Evolutionary conservation across 2,797 vertebrate species (phyloP), one percentile per base, ranked within the genome.

Genomic region (Anguilla marmorata): DNA sequence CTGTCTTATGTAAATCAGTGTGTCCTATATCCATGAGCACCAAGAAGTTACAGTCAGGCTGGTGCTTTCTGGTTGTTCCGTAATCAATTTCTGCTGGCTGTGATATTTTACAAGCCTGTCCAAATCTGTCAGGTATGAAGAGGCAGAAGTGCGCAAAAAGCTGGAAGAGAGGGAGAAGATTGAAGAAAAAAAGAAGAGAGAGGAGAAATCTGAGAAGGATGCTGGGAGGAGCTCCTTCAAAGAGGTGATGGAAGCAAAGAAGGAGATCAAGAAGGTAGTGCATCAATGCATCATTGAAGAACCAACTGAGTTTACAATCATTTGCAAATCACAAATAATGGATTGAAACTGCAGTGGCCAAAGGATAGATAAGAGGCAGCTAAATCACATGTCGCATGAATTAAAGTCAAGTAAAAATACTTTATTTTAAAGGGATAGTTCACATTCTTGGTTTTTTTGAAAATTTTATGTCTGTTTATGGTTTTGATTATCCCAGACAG

Each of bases 121-220:
- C 45, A n/a, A 5, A 86, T 72, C 11, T 50, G 88, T 90, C 89
- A 99, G 99, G 94, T 99, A 99, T 16, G 99, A 99, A 92, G 99
- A 99, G 94, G 96, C 97, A 48, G 98, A 99, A 94, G 98, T 99
- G 90, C 95, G 98, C 30, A 99, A 98, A 92, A 97, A 96, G 89
- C 97, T 99, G 56, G 99, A 99, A 93, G 98, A 99, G 92, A 97
- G 95, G 89, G 98, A 99, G 87, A 96, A 94, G 89, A 95, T 94
- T 90, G 97, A 99, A 91, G 97, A 98, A 88, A 97, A 94, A 89
- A 96, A 95, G 91, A 97, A 94, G 92, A 97, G 89, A 86, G 96
- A 97, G 89, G 97, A 97, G 89, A 93, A 94, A 8, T 93, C 83
- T 58, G 95, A 95, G 86, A 97, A 96, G 90, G 93, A 92, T 0